Evolutionary conservation across 2,113 vertebrate genomes (phyloP).

Genomic region (Lanius collurio): DNA sequence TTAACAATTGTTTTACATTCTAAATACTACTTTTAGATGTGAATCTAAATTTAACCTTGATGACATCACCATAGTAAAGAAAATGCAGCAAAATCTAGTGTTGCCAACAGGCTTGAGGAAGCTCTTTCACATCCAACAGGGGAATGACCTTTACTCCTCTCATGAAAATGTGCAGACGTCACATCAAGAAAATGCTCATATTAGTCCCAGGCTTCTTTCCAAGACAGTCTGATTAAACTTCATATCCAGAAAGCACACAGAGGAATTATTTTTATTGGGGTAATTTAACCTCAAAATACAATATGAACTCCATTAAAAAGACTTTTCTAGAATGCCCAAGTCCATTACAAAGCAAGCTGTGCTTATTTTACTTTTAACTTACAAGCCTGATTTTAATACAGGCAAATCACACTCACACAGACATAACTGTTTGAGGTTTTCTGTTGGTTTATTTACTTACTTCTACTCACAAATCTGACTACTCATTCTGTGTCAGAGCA

Average conservation of each 20-base stretch:
- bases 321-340: background rate
- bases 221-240: background rate
- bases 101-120: background rate
- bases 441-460: background rate
- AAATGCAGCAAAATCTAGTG: background rate
- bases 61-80: background rate
- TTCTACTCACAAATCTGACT: background rate
- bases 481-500: background rate
- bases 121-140: background rate
- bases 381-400: background rate
- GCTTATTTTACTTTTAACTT: background rate
- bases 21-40: background rate
- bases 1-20: background rate
- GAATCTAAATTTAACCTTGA: background rate
- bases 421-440: background rate
- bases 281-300: background rate
- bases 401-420: background rate
- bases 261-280: background rate
- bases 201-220: background rate
- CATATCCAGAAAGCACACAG: background rate
- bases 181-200: background rate
- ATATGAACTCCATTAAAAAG: background rate
- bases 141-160: background rate
- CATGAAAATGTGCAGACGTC: background rate
- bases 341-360: background rate